phyloP scores from a whole-genome alignment of 2,113 vertebrate species.

The Colinus virginianus region DNA sequence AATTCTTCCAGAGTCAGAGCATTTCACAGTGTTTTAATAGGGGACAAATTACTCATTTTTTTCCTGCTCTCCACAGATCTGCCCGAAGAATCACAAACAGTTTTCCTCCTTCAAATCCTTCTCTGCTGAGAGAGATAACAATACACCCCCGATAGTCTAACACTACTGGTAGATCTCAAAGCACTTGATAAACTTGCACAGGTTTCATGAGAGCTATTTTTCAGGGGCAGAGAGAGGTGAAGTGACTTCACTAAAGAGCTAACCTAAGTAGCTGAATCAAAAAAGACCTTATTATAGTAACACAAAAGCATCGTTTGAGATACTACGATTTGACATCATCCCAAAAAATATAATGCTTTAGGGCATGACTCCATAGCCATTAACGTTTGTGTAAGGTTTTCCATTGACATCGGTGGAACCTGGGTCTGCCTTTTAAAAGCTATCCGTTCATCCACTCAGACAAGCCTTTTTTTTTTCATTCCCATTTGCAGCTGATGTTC shows the following conservation, averaged over 20 bases:
- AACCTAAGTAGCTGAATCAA: constrained; percentile 38
- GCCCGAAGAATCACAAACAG: constrained; percentile 38
- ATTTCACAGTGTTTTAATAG: constrained; percentile 41
- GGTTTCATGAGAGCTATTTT: constrained; percentile 33
- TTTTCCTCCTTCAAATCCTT: constrained; percentile 32
- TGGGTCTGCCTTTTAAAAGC: constrained; percentile 62
- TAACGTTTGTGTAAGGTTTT: constrained; percentile 55
- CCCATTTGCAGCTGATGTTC: constrained; percentile 60
- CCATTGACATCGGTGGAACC: constrained; percentile 42
- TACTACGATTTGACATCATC: constrained; percentile 60
- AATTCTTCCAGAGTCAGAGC: constrained; percentile 19
- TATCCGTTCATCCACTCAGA: constrained; percentile 50
- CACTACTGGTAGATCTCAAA: constrained; percentile 49
- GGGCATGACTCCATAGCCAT: constrained; percentile 63
- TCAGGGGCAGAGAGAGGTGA: constrained; percentile 46
- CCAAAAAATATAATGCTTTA: constrained; percentile 61
- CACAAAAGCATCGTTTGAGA: constrained; percentile 47
- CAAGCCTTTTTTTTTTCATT: neutral
- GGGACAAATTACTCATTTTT: constrained; percentile 36
- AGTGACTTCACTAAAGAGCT: constrained; percentile 63
- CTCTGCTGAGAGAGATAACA: neutral
- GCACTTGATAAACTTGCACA: constrained; percentile 43
- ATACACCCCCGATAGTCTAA: constrained; percentile 8
- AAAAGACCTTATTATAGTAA: constrained; percentile 53
- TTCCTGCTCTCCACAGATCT: constrained; percentile 9